phyloP scores from a whole-genome alignment of 1,140 invertebrate genomes.

The Steinernema khuongi region DNA sequence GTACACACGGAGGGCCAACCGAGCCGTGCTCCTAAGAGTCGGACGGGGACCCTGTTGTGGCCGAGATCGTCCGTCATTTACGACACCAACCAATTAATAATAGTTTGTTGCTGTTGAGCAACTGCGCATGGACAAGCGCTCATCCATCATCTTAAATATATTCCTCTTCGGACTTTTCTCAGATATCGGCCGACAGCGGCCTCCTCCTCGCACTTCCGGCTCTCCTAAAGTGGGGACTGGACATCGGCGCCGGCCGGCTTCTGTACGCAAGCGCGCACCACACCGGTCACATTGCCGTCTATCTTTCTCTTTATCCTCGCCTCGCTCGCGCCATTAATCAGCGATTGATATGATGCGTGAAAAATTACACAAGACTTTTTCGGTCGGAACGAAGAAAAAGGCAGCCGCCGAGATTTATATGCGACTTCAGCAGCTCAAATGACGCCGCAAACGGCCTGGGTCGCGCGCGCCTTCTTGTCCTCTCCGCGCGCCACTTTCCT shows the following conservation, averaged over 20 bases:
- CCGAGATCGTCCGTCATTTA: constrained; percentile 1
- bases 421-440: neutral
- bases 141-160: constrained; percentile 15
- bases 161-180: constrained; percentile 8
- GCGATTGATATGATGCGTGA: constrained; percentile 13
- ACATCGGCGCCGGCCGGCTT: neutral
- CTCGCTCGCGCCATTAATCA: constrained; percentile 9
- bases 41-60: constrained; percentile 8
- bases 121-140: constrained; percentile 9
- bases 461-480: too few species aligned
- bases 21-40: too few species aligned
- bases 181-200: neutral
- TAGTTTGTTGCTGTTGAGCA: constrained; percentile 16
- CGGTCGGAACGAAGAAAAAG: neutral
- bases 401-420: constrained; percentile 9
- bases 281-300: neutral
- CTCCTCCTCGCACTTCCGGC: neutral
- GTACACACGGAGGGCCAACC: too few species aligned
- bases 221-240: neutral
- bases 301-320: constrained; percentile 3
- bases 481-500: neutral
- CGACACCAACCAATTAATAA: constrained; percentile 15
- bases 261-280: neutral
- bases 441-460: constrained; percentile 9
- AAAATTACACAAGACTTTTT: constrained; percentile 8